These are phyloP conservation scores for Thecophora atra DNA, from an alignment of 2,888 invertebrate species.

Conservation along the genomic window DNA sequence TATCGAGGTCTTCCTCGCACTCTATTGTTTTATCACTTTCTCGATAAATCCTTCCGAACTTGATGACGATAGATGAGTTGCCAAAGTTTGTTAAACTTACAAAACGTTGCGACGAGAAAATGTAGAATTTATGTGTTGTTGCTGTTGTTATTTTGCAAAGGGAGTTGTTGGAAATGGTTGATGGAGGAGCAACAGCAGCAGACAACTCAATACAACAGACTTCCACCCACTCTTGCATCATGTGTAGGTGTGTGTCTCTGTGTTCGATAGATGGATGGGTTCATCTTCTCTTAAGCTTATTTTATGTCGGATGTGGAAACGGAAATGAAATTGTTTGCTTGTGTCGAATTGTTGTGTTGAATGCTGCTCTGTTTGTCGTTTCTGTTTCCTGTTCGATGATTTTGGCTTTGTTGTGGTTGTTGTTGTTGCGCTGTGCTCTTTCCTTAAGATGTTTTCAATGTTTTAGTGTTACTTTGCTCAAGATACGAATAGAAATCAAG, in stretches of 20 bases:
- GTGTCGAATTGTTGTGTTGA: conserved; percentile 24
- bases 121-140: conserved; percentile 9
- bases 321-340: conserved; percentile 43
- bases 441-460: conserved; percentile 3
- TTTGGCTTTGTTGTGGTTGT: conserved; percentile 5
- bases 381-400: not conserved
- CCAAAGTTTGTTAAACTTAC: not conserved
- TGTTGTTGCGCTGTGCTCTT: conserved; percentile 12
- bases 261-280: not conserved
- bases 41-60: conserved; percentile 46
- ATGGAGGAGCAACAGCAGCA: conserved; percentile 22
- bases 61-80: conserved; percentile 48
- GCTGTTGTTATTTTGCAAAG: conserved; percentile 42
- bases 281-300: conserved; percentile 14
- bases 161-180: conserved; percentile 45
- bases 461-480: not conserved
- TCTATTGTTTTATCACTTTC: conserved; percentile 14
- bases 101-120: not conserved
- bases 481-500: not conserved
- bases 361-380: conserved; percentile 21
- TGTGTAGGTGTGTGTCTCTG: not conserved
- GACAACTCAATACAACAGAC: not conserved
- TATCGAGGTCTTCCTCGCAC: too few species aligned
- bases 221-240: not conserved
- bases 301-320: conserved; percentile 40